These are phyloP conservation scores for Hephaestus fuliginosus DNA, from an alignment of 2,797 vertebrate genomes.

Conservation along the genomic window DNA sequence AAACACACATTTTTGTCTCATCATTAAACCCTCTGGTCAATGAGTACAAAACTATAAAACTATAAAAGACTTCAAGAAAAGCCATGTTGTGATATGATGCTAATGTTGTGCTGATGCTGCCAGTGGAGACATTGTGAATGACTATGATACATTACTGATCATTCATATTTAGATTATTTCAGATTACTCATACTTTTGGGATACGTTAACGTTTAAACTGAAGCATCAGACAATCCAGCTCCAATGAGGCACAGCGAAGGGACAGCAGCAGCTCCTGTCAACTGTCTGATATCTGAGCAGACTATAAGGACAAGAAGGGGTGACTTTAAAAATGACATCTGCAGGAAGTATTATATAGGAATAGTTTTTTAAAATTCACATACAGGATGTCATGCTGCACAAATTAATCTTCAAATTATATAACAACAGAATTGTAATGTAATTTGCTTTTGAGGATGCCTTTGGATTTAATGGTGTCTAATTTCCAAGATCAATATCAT, in stretches of 20 bases:
- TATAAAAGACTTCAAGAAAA: constrained; percentile 2
- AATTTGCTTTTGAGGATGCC: background rate
- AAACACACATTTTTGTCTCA: constrained; percentile 33
- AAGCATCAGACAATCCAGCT: background rate
- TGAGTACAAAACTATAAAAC: constrained; percentile 20
- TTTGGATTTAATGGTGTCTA: background rate
- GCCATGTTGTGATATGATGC: background rate
- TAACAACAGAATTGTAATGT: too few relatives aligned
- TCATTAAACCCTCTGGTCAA: constrained; percentile 44
- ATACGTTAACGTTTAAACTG: background rate
- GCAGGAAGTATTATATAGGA: background rate
- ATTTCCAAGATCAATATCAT: constrained; percentile 25
- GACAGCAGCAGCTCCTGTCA: background rate
- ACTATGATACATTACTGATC: background rate
- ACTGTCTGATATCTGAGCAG: background rate
- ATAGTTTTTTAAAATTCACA: too few relatives aligned
- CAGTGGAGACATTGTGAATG: background rate
- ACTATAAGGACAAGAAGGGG: background rate
- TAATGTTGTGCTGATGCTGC: background rate
- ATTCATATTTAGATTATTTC: background rate
- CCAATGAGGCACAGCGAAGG: background rate
- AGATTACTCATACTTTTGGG: background rate
- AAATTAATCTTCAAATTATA: constrained; percentile 10
- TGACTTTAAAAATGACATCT: background rate
- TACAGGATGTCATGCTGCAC: too few relatives aligned